Evolutionary conservation across 2,888 invertebrate genomes (phyloP), one percentile per base, ranked within the genome.

Genomic region (Atrina japonica): DNA sequence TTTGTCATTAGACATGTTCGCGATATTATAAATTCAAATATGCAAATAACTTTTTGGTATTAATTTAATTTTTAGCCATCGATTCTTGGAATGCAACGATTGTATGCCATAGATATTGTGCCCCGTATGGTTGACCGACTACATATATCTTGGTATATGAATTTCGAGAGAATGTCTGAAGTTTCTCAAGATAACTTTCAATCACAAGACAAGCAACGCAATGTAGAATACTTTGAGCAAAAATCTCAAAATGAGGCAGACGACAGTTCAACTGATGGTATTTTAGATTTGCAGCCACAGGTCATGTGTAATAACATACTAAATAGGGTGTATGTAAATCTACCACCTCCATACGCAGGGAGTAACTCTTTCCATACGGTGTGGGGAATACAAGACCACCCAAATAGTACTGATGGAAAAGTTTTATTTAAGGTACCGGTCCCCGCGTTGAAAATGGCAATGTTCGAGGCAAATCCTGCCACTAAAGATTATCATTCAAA

Each of bases 81-180:
- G 14, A 64, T 66, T 41, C 66, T 78, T 3, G 82, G 78, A 5
- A 49, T 82, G 29, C 82, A 79, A 58, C 73, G 82, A 9, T 66
- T 82, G 11, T 82, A 80, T 59, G 82, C 82, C 11, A 73, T 82
- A 1, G 82, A 82, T 55, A 65, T 75, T 1, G 68, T 63, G 40
- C 41, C 60, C 7, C 52, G 70, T 25, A 75, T 78, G 76, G 47
- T 56, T 0, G 68, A 78, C 14, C 27, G 73, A n/a, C 63, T 78
- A 27, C 47, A 70, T 18, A 68, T 78, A 9, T 73, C 75, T 0
- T 82, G 82, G 82, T 76, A 76, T 41, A 70, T 73, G 41, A 79
- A 80, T 60, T 79, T 82, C 55, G 80, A 82, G 66, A 66, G 64
- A 27, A 80, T 80, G 61, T 1, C 23, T 9, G 16, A 14, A 27